These are phyloP conservation scores for Sicus ferrugineus DNA, from an alignment of 2,888 invertebrate species.

Conservation along the genomic window DNA sequence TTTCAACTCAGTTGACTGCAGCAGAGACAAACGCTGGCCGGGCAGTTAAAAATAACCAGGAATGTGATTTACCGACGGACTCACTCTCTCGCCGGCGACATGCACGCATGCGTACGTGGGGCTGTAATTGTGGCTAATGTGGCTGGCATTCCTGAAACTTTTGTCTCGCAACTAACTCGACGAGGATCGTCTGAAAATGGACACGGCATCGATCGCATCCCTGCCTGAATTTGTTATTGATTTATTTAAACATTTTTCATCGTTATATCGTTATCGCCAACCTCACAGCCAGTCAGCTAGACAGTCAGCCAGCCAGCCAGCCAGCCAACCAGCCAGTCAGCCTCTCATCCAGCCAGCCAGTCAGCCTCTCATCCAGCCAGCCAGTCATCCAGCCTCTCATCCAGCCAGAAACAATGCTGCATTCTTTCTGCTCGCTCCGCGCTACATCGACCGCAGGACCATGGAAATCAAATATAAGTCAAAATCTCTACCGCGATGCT, in stretches of 20 bases:
- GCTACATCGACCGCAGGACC: not conserved
- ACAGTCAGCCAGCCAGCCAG: too few relatives aligned
- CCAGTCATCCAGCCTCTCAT: too few relatives aligned
- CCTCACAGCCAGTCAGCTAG: not conserved
- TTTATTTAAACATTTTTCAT: slow-evolving; percentile 45
- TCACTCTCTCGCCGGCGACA: slow-evolving; percentile 30
- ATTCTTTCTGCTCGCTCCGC: slow-evolving; percentile 1
- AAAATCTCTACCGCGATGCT: slow-evolving; percentile 3
- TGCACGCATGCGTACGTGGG: slow-evolving; percentile 28
- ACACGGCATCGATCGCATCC: slow-evolving; percentile 32
- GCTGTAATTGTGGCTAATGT: slow-evolving; percentile 34
- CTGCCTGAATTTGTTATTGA: slow-evolving; percentile 45
- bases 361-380: too few relatives aligned
- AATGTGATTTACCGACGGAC: slow-evolving; percentile 45
- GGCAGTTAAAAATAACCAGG: slow-evolving; percentile 46
- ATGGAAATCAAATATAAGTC: slow-evolving; percentile 30
- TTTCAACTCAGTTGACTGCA: too few relatives aligned
- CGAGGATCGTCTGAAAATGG: slow-evolving; percentile 41
- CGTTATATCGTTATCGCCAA: slow-evolving; percentile 13
- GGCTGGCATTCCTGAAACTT: slow-evolving; percentile 31
- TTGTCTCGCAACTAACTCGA: slow-evolving; percentile 27
- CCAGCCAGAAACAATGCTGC: slow-evolving; percentile 29
- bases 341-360: too few relatives aligned
- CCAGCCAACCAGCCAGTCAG: too few relatives aligned
- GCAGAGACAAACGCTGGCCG: slow-evolving; percentile 24